Evolutionary conservation across 2,797 vertebrate species (phyloP).

Genomic region (Gouania willdenowi): DNA sequence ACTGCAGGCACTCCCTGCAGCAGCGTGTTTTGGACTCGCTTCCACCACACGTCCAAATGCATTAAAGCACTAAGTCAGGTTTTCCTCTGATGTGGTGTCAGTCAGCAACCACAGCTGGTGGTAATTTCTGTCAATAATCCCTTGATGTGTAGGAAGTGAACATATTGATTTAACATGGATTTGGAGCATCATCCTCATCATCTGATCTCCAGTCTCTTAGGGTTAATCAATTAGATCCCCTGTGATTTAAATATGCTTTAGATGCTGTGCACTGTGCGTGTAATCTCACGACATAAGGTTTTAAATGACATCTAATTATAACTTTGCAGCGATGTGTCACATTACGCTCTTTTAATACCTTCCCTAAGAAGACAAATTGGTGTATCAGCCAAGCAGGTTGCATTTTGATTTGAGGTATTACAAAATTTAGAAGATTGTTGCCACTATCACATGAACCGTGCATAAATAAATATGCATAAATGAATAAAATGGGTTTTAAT

Average conservation of each 20-base stretch:
- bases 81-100: constrained; percentile 21
- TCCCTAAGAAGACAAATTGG: constrained; percentile 43
- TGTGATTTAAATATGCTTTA: constrained; percentile 50
- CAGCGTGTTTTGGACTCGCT: constrained; percentile 15
- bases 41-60: constrained; percentile 9
- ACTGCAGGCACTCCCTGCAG: constrained; percentile 3
- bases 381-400: constrained; percentile 23
- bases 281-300: constrained; percentile 65
- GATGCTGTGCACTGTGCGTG: constrained; percentile 44
- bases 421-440: constrained; percentile 11
- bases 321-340: constrained; percentile 56
- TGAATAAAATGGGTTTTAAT: constrained; percentile 35
- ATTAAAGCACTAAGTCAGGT: constrained; percentile 16
- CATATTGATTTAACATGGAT: constrained; percentile 67
- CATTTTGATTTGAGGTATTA: constrained; percentile 18
- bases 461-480: constrained; percentile 31
- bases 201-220: constrained; percentile 52
- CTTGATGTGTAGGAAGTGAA: constrained; percentile 58
- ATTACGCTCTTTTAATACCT: constrained; percentile 47
- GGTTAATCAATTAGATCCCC: constrained; percentile 68
- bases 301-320: constrained; percentile 69
- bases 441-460: constrained; percentile 14
- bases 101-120: constrained; percentile 40
- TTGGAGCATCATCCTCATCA: constrained; percentile 61
- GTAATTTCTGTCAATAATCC: constrained; percentile 67